Conservation (phyloP, 2,113 vertebrate species). For the Platysternon megacephalum region DNA sequence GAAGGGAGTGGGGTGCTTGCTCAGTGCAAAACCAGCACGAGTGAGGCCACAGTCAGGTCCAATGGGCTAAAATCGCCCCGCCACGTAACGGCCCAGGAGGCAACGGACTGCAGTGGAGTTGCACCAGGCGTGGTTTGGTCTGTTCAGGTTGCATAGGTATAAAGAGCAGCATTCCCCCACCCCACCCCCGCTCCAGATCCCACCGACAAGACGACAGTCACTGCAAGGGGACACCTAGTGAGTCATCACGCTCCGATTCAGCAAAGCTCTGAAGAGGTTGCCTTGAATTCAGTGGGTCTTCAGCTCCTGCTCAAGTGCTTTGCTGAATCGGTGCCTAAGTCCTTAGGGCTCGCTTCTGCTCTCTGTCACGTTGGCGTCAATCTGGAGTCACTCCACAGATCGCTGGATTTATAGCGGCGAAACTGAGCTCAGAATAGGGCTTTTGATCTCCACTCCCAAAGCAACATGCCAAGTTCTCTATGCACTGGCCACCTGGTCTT, state of each 20-base stretch:
- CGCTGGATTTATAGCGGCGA: neutral
- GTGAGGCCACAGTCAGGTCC: too few species aligned
- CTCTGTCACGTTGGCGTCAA: constrained; percentile 34
- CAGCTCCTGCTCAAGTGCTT: neutral
- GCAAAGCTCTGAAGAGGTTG: neutral
- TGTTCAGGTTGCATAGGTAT: constrained; percentile 57
- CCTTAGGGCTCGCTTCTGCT: constrained; percentile 50
- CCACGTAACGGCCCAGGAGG: constrained; percentile 32
- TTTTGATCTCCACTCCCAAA: neutral
- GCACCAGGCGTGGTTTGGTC: constrained; percentile 72
- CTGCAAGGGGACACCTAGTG: constrained; percentile 50
- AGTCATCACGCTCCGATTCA: neutral
- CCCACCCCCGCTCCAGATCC: neutral
- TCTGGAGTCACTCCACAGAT: constrained; percentile 35
- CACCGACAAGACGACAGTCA: constrained; percentile 21
- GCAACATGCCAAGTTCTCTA: neutral
- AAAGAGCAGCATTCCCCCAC: constrained; percentile 40
- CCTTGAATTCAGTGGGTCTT: neutral
- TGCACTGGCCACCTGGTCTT: neutral
- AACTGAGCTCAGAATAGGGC: constrained; percentile 46
- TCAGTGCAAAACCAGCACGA: neutral
- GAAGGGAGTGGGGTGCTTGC: neutral
- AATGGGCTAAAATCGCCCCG: neutral
- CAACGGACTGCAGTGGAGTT: constrained; percentile 61
- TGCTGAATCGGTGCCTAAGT: constrained; percentile 70